phyloP scores from a whole-genome alignment of 2,888 invertebrate genomes.

The Tholera decimalis region DNA sequence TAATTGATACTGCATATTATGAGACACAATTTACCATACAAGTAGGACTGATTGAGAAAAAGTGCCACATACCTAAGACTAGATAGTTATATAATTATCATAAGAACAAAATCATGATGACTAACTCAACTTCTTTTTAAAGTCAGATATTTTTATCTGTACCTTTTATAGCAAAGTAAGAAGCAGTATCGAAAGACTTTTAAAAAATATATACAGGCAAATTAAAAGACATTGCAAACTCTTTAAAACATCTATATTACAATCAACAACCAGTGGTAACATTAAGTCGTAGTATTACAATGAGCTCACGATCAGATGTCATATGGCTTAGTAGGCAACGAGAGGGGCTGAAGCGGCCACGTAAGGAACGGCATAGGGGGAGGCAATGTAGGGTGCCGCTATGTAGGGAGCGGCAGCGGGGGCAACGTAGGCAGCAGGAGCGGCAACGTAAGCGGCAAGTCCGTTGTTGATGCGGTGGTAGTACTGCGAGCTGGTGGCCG shows the following conservation, averaged over 20 bases:
- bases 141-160: neutral
- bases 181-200: neutral
- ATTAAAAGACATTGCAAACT: conserved; percentile 25
- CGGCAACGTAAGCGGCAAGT: conserved; percentile 84
- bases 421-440: conserved; percentile 82
- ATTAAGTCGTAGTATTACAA: conserved; percentile 75
- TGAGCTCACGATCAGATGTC: conserved; percentile 28
- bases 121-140: neutral
- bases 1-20: neutral
- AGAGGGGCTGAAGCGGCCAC: conserved; percentile 67
- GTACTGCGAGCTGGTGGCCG: conserved; percentile 93
- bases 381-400: conserved; percentile 64
- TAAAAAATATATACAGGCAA: neutral
- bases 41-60: neutral
- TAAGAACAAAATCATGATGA: neutral
- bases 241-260: conserved; percentile 50
- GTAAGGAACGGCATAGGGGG: conserved; percentile 68
- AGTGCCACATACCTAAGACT: too few species aligned
- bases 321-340: conserved; percentile 68
- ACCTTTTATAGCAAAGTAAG: too few species aligned
- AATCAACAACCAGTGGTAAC: conserved; percentile 37
- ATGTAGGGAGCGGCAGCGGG: conserved; percentile 76
- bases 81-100: neutral
- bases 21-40: neutral
- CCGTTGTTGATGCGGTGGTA: conserved; percentile 93